Base-by-base conservation (phyloP, 2,113 vertebrate species). In the Lagenorhynchus albirostris region DNA sequence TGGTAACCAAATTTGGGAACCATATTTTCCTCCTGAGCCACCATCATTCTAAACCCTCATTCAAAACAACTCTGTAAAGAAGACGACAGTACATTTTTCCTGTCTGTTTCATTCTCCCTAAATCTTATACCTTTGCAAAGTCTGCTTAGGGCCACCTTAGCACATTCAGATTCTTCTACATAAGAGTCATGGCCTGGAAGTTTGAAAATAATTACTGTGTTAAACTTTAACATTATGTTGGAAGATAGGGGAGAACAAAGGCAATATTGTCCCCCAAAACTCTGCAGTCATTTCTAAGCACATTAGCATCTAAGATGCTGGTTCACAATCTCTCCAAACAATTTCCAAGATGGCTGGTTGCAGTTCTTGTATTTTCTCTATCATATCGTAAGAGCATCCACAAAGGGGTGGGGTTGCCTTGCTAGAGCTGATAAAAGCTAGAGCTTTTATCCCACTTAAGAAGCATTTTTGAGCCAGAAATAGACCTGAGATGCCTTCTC, bases 381-480 rank as follows among this genome's bases (percentile, higher is more conserved):
- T 89, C 44, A 65, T 29, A 92, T 81, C 38, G 12, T 92, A 89
- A 86, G 15, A 55, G n/a, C n/a, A 81, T 89, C 41, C 44, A 74
- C 38, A 92, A 92, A 71, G 55, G 6, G 7, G 6, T 31, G 5
- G 21, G 23, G 53, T 60, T 87, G 29, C 55, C 55, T 44, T n/a
- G 3, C 50, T 88, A 83, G 23, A 73, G 55, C 47, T 67, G 36
- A 85, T 53, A 20, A 77, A 92, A 96, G 25, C 58, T 87, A 65
- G 3, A 20, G 14, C 23, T 70, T 89, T 13, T 84, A 76, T 84
- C 74, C 31, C 41, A 92, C 12, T 63, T 77, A 76, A 95, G 63
- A 85, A 92, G 60, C 6, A 94, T 77, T 96, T 95, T 82, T 82
- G 96, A 95, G 7, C 44, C 36, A 84, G 50, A 95, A 94, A 62